Base-by-base conservation (phyloP, 1,140 invertebrate species). In the Zaprionus gabonicus region DNA sequence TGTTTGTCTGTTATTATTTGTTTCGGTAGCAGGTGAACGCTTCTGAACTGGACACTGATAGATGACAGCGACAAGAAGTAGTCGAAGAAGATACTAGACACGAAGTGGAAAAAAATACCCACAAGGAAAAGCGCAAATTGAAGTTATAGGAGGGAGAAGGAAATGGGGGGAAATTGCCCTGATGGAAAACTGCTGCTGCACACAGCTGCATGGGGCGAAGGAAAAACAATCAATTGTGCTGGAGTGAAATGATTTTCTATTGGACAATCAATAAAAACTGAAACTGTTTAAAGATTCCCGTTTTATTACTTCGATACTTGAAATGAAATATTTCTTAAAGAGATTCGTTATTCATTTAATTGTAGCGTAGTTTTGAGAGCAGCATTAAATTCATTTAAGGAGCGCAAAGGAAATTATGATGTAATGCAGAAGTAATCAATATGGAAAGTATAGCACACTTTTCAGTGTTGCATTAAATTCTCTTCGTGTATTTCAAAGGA, bases 11-110 rank as follows among this genome's bases (percentile, higher is more conserved):
- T 56, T 68, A 34, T 68, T 57, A 17, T 56, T 41, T 56, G 57
- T 38, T 64, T 64, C n/a, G 68, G 67, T 60, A 74, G 67, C 67
- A 75, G 72, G 72, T 75, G 67, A 59, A 64, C 41, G 25, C 67
- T 41, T 36, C 41, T 49, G 23, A 75, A 71, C 69, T 60, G 73
- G 73, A 76, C 73, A 76, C 73, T 76, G 73, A 76, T 76, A 76
- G 73, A 76, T 76, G 73, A 65, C 68, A 71, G 17, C 71, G 68
- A 65, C 73, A 76, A 55, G 68, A 55, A 71, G 68, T 65, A 64
- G 51, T 57, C 34, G 20, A 58, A 25, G 38, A 58, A 68, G 65
- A 58, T 34, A 10, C 31, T 23, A 20, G 31, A 44, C 34, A 44
- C 15, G 49, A 13, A 65, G 23, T 17, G 15, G 2, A 10, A n/a